Conservation (phyloP, 2,113 vertebrate species). For the Scytalopus superciliaris region DNA sequence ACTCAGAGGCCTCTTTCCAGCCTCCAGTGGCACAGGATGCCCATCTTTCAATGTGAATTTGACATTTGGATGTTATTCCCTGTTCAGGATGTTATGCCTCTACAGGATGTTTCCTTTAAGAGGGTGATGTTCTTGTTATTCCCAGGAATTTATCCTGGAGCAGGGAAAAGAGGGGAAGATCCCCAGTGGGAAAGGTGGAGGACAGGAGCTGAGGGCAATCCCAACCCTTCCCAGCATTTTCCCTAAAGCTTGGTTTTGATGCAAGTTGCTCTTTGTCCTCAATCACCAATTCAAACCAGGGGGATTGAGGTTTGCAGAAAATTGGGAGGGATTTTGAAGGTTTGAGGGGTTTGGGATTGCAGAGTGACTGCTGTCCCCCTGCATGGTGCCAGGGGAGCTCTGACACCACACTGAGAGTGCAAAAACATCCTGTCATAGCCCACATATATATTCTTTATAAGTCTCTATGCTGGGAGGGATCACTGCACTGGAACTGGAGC, state of each 20-base stretch:
- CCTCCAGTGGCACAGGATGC: background rate
- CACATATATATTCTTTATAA: accelerated
- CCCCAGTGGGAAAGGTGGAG: background rate
- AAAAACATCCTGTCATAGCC: accelerated
- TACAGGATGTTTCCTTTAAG: accelerated
- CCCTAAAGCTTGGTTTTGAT: accelerated
- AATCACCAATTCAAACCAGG: accelerated
- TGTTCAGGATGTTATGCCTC: background rate
- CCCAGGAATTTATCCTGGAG: background rate
- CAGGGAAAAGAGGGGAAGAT: background rate
- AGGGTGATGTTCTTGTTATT: accelerated
- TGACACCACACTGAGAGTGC: accelerated
- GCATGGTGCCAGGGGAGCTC: background rate
- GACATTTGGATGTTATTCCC: background rate
- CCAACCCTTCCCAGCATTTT: background rate
- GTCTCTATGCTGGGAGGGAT: accelerated
- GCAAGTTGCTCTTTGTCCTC: accelerated
- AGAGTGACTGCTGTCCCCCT: accelerated
- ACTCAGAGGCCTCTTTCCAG: background rate
- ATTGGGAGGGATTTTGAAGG: background rate
- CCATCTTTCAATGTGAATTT: too few relatives aligned
- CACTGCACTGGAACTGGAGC: background rate
- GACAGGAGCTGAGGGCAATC: background rate
- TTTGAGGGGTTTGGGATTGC: background rate
- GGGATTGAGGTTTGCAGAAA: background rate